phyloP scores from a whole-genome alignment of 2,797 vertebrate species.

The Characodon lateralis region DNA sequence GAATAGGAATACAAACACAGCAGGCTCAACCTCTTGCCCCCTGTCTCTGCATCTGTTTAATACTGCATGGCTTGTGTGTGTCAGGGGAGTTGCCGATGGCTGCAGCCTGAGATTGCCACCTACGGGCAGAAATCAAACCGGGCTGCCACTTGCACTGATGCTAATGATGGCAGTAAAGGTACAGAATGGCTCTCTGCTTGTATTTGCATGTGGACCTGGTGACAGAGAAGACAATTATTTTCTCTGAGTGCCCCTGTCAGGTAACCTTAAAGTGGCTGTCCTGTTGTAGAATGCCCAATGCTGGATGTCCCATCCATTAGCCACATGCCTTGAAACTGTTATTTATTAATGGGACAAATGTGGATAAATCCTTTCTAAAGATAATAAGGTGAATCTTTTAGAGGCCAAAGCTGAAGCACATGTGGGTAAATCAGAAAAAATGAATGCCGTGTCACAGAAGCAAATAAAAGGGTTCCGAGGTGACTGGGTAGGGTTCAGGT shows the following conservation, averaged over 20 bases:
- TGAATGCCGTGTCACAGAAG: constrained; percentile 55
- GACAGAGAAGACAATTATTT: constrained; percentile 82
- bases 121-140: constrained; percentile 72
- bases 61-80: constrained; percentile 48
- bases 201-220: constrained; percentile 76
- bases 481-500: background rate
- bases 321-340: constrained; percentile 68
- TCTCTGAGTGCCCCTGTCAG: constrained; percentile 82
- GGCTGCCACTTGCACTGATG: constrained; percentile 66
- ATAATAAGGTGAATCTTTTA: constrained; percentile 79
- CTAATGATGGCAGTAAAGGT: constrained; percentile 67
- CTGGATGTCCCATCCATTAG: constrained; percentile 81
- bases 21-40: constrained; percentile 39
- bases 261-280: constrained; percentile 80
- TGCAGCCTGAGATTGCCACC: constrained; percentile 56
- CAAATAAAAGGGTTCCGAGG: constrained; percentile 57
- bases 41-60: constrained; percentile 56
- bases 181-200: constrained; percentile 59
- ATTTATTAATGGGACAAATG: constrained; percentile 82
- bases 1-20: constrained; percentile 57
- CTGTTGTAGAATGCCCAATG: constrained; percentile 70
- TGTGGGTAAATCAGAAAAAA: constrained; percentile 45
- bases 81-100: constrained; percentile 57
- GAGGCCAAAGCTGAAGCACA: background rate
- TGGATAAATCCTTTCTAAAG: constrained; percentile 71